Evolutionary conservation across 2,113 vertebrate species (phyloP), one percentile per base, ranked within the genome.

Genomic region (Chaenogobius annularis): DNA sequence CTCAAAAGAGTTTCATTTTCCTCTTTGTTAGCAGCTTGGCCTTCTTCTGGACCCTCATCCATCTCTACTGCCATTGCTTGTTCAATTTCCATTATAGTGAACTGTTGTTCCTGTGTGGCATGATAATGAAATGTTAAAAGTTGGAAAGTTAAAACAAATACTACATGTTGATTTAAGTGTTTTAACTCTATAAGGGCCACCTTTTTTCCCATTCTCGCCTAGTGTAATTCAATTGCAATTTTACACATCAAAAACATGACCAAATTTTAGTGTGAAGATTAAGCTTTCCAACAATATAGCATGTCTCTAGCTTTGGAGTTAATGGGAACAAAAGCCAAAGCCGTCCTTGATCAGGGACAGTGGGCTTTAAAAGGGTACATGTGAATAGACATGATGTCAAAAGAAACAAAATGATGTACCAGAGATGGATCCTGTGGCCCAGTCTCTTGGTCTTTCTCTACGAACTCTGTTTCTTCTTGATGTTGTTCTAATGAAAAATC

Each of bases 401-500:
- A 17, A 19, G 48, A 17, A 15, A 52, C 17, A 19, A 31, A 31
- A 31, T 1, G 26, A 31, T 31, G 50, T 20, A 54, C 55, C 55
- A 58, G 55, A 13, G 22, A 58, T 63, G 35, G 10, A 63, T 63
- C 19, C 37, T 63, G 61, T 70, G 50, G 61, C 55, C 9, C 44
- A 12, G 55, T 68, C 62, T 73, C 69, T 37, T 62, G 48, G 40
- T 80, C 17, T 14, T 72, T 66, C 58, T 83, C 62, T 22, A 72
- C 55, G 10, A 1, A 23, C 1, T 76, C 40, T 37, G 75, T 80
- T 22, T 69, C 72, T 66, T 71, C 76, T 47, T 62, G 47, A 62
- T 19, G 67, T 77, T 68, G 69, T 22, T 84, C 90, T 91, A 59
- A 66, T 77, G 17, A 77, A 10, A 71, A 77, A 7, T 46, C 20